Evolutionary conservation across 64 coral and sea anemone genomes (phyloP).

Genomic region (Montipora cactus): DNA sequence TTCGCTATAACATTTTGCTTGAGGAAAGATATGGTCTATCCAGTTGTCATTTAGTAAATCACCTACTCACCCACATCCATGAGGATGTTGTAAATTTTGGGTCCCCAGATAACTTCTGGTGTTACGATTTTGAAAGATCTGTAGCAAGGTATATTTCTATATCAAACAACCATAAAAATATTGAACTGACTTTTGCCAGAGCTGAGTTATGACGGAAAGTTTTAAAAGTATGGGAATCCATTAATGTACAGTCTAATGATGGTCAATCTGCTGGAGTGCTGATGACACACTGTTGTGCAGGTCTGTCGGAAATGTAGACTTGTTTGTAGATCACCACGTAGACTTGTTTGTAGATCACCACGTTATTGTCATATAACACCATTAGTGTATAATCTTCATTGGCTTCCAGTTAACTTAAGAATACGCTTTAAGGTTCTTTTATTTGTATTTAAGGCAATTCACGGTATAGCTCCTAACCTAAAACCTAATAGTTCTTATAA

Average conservation of each 20-base stretch:
- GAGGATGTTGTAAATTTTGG: constrained; percentile 54
- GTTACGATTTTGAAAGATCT: constrained; percentile 54
- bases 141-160: constrained; percentile 40
- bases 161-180: constrained; percentile 40
- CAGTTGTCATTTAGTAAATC: constrained; percentile 10
- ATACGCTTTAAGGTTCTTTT: too few species aligned
- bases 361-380: too few species aligned
- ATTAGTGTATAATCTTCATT: too few species aligned
- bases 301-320: neutral
- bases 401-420: too few species aligned
- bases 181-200: constrained; percentile 46
- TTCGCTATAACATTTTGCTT: neutral
- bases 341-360: too few species aligned
- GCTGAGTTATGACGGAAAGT: constrained; percentile 15
- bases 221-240: constrained; percentile 16
- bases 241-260: neutral
- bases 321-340: too few species aligned
- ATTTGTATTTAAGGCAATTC: too few species aligned
- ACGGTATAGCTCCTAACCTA: too few species aligned
- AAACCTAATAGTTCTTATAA: too few species aligned
- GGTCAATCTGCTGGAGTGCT: too few species aligned
- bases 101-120: constrained; percentile 60
- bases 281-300: neutral
- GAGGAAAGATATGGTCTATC: constrained; percentile 49
- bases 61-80: constrained; percentile 10